phyloP scores from a whole-genome alignment of 2,888 invertebrate genomes.

The Trissoscelio sp. region DNA sequence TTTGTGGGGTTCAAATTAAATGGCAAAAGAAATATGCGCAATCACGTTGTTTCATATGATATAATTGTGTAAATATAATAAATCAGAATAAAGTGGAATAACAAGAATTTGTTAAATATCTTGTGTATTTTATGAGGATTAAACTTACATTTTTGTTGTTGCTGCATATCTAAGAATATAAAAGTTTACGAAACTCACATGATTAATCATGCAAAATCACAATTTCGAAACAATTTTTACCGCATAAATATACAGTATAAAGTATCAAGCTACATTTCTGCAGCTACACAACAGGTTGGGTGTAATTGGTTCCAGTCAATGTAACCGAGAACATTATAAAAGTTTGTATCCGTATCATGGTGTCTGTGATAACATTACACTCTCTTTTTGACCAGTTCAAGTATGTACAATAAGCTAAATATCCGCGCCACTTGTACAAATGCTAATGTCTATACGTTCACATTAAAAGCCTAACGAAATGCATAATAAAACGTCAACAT shows the following conservation, averaged over 20 bases:
- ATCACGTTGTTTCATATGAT: no score
- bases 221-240: background rate
- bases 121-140: no score
- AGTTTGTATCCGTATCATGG: constrained; percentile 22
- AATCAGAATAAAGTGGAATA: no score
- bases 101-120: no score
- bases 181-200: background rate
- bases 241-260: background rate
- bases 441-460: background rate
- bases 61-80: no score
- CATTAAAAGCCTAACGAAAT: background rate
- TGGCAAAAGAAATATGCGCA: no score
- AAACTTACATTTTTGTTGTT: no score
- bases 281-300: background rate
- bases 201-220: background rate
- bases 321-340: constrained; percentile 19
- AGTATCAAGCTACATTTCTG: constrained; percentile 15
- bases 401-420: background rate
- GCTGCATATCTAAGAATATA: no score
- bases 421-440: background rate
- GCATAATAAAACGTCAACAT: background rate
- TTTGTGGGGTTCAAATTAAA: no score
- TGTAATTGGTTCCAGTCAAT: constrained; percentile 21
- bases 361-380: constrained; percentile 20
- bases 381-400: background rate